Base-by-base conservation (phyloP, 2,797 vertebrate genomes). In the Mallotus villosus region DNA sequence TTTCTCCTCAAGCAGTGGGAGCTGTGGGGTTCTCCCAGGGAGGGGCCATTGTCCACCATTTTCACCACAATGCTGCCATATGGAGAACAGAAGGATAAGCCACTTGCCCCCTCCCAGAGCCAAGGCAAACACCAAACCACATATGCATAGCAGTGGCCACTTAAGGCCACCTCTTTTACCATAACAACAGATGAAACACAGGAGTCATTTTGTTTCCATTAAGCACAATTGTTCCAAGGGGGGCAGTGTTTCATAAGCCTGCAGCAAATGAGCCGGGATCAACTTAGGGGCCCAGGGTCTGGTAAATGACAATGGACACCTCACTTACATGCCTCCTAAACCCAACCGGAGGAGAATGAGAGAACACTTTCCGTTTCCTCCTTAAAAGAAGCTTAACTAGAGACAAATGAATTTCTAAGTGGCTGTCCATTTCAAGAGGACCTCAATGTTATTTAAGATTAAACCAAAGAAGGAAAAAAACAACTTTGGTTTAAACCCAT, bases 181-280 rank as follows among this genome's bases (percentile, higher is more conserved):
- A 63, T 63, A 63, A 63, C 25, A 93, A 94, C 88, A 85, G 90
- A 95, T 91, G 92, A 94, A 94, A 93, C 86, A 92, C 90, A 87
- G 88, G 41, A 87, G 81, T 65, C 75, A 63, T 63, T 63, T 63
- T 63, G 61, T 63, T 29, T 63, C 61, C 61, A 63, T 63, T 63
- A 63, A 63, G 61, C 16, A 27, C 61, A 16, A 29, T 63, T 63
- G 61, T 29, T 63, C 61, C 61, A 32, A 46, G 61, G 61, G 16
- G 27, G 25, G 12, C 61, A 19, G 14, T 32, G 25, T 32, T 63
- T 63, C 61, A 63, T 29, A 63, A 32, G 61, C 25, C 61, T 19
- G 16, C 25, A 29, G 25, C 24, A 19, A 32, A 63, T 63, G 61
- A 63, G 61, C 25, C 61, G 24, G 61, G 61, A 63, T 63, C 24